phyloP scores from a whole-genome alignment of 2,888 invertebrate genomes.

The Acanthosepion pharaonis region DNA sequence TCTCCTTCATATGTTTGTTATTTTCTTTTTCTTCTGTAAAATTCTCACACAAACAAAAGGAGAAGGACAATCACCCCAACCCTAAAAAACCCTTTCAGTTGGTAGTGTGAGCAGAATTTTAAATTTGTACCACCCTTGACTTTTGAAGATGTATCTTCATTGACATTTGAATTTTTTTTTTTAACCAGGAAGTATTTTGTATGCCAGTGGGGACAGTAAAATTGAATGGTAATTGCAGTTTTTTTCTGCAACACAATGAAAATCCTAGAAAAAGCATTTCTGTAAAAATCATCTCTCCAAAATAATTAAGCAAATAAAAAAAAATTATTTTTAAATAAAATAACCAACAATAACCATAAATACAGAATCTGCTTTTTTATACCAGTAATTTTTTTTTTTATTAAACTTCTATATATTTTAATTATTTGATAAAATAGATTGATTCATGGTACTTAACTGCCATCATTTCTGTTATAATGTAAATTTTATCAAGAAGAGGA shows the following conservation, averaged over 20 bases:
- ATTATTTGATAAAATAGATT: not conserved
- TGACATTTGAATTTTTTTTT: not conserved
- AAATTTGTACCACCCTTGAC: not conserved
- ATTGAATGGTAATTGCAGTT: not conserved
- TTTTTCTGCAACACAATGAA: not conserved
- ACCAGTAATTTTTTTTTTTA: not conserved
- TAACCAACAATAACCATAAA: not conserved
- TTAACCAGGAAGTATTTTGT: not conserved
- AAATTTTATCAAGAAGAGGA: too few species aligned
- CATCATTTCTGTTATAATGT: not conserved
- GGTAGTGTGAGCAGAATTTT: not conserved
- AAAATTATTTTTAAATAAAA: not conserved
- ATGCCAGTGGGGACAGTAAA: not conserved
- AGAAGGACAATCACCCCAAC: not conserved
- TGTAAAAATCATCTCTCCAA: not conserved
- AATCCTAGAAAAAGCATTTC: not conserved
- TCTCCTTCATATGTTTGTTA: not conserved
- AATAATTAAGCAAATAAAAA: not conserved
- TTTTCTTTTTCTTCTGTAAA: not conserved
- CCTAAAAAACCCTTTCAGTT: not conserved
- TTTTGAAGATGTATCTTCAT: not conserved
- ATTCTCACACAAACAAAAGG: not conserved
- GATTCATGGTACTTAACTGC: not conserved
- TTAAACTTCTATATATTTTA: not conserved
- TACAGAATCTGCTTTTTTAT: not conserved